Base-by-base conservation (phyloP, 2,888 invertebrate species). In the Cerceris rybyensis region DNA sequence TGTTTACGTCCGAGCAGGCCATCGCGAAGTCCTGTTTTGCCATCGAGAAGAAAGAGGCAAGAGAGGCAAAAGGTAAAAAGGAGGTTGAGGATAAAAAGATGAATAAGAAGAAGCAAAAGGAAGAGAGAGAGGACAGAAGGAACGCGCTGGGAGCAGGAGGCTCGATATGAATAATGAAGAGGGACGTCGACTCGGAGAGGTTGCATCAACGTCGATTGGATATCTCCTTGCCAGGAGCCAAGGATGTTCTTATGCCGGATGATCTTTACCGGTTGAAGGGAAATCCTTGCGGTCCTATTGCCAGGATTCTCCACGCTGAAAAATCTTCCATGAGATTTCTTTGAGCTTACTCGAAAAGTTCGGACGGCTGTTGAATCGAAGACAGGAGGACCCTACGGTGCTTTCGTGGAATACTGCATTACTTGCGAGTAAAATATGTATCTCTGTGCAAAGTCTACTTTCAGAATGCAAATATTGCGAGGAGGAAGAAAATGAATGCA, bases 81-180 rank as follows among this genome's bases (percentile, higher is more conserved):
- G 49, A 46, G 43, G 49, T 9, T 17, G 42, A 55, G 52, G 50
- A 8, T 46, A 54, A 14, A 50, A 13, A 42, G 63, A 67, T 59
- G 49, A 55, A 60, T 43, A 8, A 49, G 52, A 28, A 52, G 65
- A 61, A 83, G 78, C 73, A 76, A 83, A 77, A 75, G 71, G 64
- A 78, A 41, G 50, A 52, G 52, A 46, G 8, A 49, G 60, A 28
- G 49, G 65, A 65, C 60, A 71, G 65, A 71, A 67, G 59, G 14
- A 28, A 55, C 60, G 61, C 50, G 65, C 54, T 42, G 69, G 9
- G 59, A 57, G 39, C 70, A 16, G 49, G 54, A 46, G 58, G 43
- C 63, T 52, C 67, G 65, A 81, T 81, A 76, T 84, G 78, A 83
- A 81, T 81, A 83, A 81, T 78, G 78, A 83, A 77, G 78, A 73